A percentile compares a stretch with the other conserved stretches of the same genome.
Conservation (phyloP, 2,888 invertebrate genomes). For the Xestia xanthographa region DNA sequence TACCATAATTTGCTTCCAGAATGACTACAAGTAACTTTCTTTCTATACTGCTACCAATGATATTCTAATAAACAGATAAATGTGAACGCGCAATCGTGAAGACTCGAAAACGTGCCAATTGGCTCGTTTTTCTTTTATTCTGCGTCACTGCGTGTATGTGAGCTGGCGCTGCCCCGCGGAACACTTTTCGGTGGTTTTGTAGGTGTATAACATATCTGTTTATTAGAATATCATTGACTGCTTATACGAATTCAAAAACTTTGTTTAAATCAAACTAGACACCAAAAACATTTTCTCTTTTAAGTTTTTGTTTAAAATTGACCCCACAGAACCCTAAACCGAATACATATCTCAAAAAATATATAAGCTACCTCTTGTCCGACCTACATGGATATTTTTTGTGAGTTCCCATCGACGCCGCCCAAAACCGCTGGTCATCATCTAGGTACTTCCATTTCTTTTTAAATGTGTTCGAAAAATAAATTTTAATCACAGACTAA, state of each 20-base stretch:
- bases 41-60: not conserved
- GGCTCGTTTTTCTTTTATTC: too few relatives aligned
- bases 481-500: slow-evolving; percentile 88
- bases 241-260: not conserved
- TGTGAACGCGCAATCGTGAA: too few relatives aligned
- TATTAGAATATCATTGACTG: too few relatives aligned
- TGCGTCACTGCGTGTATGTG: too few relatives aligned
- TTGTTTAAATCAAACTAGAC: not conserved
- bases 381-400: slow-evolving; percentile 78
- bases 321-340: slow-evolving; percentile 45
- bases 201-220: too few relatives aligned
- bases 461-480: slow-evolving; percentile 73
- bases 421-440: slow-evolving; percentile 84
- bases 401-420: slow-evolving; percentile 74
- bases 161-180: too few relatives aligned
- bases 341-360: slow-evolving; percentile 49
- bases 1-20: not conserved
- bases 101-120: too few relatives aligned
- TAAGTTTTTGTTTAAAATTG: not conserved
- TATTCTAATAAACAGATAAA: too few relatives aligned
- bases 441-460: slow-evolving; percentile 74
- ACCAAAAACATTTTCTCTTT: not conserved
- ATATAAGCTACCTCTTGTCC: slow-evolving; percentile 72
- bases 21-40: not conserved
- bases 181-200: too few relatives aligned